A percentile compares a stretch with the other conserved stretches of the same genome.
These are phyloP conservation scores for Drosophila pegasa DNA, from an alignment of 2,888 invertebrate genomes.

Conservation along the genomic window DNA sequence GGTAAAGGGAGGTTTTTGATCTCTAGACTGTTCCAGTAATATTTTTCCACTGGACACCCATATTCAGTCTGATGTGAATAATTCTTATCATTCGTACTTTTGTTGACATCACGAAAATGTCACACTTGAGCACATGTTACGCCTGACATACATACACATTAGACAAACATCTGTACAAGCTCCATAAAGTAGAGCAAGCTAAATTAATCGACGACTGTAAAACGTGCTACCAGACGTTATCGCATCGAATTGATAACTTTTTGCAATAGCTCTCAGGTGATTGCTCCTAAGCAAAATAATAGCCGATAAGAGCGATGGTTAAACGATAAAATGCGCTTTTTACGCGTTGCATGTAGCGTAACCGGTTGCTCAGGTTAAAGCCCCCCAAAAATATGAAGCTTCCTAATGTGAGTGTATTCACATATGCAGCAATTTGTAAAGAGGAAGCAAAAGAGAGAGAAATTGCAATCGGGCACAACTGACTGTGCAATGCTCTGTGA, in stretches of 20 bases:
- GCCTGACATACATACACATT: neutral
- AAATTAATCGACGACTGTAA: neutral
- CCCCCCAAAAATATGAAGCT: neutral
- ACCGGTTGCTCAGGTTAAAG: slow-evolving; percentile 18
- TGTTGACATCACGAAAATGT: neutral
- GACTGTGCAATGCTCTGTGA: neutral
- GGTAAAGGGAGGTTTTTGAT: neutral
- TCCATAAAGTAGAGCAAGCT: neutral
- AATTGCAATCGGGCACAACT: neutral
- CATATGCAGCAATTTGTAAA: neutral
- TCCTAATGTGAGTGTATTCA: neutral
- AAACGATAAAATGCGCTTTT: neutral
- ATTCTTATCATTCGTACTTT: neutral
- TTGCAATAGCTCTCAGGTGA: neutral
- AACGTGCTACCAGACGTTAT: neutral
- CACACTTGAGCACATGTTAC: neutral
- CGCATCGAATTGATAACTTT: neutral
- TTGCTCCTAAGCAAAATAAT: neutral
- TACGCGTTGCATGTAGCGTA: slow-evolving; percentile 1
- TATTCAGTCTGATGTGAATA: too few species aligned
- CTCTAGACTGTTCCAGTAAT: too few species aligned
- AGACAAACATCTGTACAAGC: neutral
- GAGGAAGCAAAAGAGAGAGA: neutral
- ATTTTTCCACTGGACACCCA: neutral
- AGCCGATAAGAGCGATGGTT: slow-evolving; percentile 4